A percentile compares a stretch with the other conserved stretches of the same genome.
Evolutionary conservation across 2,888 invertebrate species (phyloP).

Genomic region (Amphimallon solstitiale): DNA sequence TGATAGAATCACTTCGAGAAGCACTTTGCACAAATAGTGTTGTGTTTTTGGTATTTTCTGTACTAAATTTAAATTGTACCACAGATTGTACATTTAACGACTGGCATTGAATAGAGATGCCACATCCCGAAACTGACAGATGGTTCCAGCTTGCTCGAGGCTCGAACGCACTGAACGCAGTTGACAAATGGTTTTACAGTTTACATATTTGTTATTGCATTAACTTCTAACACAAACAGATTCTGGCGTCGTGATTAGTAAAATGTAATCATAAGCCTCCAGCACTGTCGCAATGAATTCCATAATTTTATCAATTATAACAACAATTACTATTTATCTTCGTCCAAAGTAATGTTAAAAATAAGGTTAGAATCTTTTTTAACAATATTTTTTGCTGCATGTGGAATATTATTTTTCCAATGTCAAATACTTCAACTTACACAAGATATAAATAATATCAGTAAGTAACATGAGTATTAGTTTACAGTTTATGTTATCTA

Average conservation of each 20-base stretch:
- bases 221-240: background rate
- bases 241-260: background rate
- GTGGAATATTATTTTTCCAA: slow-evolving; percentile 45
- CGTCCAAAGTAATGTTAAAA: slow-evolving; percentile 43
- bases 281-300: slow-evolving; percentile 4
- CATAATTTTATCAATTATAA: background rate
- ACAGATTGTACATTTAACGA: too few relatives aligned
- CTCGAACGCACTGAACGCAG: too few relatives aligned
- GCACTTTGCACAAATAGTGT: too few relatives aligned
- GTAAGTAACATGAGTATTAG: slow-evolving; percentile 39
- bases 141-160: too few relatives aligned
- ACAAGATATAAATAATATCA: slow-evolving; percentile 43
- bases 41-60: too few relatives aligned
- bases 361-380: slow-evolving; percentile 49
- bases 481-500: slow-evolving; percentile 4
- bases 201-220: background rate
- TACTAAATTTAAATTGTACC: too few relatives aligned
- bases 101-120: too few relatives aligned
- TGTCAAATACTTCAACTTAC: slow-evolving; percentile 48
- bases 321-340: background rate
- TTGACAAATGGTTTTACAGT: background rate
- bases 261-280: background rate
- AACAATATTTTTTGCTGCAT: slow-evolving; percentile 44
- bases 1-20: too few relatives aligned
- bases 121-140: too few relatives aligned